Conservation (phyloP, 2,113 vertebrate genomes). For the Oryzias celebensis region DNA sequence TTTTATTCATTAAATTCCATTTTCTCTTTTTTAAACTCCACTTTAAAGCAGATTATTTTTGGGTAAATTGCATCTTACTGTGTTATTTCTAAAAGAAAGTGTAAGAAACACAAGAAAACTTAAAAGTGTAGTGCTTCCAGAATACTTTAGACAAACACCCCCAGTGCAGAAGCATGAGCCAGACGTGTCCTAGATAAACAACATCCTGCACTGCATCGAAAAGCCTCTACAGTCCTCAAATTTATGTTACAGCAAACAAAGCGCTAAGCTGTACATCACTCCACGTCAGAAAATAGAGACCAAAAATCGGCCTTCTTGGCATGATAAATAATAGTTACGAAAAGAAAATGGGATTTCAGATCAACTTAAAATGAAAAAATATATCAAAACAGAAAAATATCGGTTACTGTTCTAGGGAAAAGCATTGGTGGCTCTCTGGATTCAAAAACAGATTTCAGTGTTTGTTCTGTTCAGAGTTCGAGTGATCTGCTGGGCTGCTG, state of each 20-base stretch:
- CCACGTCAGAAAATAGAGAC: slow-evolving; percentile 6
- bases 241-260: slow-evolving; percentile 53
- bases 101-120: background rate
- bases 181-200: slow-evolving; percentile 56
- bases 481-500: no score
- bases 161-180: slow-evolving; percentile 48
- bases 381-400: no score
- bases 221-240: slow-evolving; percentile 34
- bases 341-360: no score
- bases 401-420: no score
- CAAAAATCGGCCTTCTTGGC: background rate
- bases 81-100: slow-evolving; percentile 17
- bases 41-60: no score
- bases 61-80: background rate
- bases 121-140: slow-evolving; percentile 42
- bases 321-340: background rate
- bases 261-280: slow-evolving; percentile 22
- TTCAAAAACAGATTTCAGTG: no score
- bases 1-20: no score
- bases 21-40: no score
- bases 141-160: slow-evolving; percentile 31
- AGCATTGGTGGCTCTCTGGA: no score
- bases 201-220: slow-evolving; percentile 38
- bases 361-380: no score
- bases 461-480: no score